Conservation (phyloP, 2,113 vertebrate species). For the Columbina picui region DNA sequence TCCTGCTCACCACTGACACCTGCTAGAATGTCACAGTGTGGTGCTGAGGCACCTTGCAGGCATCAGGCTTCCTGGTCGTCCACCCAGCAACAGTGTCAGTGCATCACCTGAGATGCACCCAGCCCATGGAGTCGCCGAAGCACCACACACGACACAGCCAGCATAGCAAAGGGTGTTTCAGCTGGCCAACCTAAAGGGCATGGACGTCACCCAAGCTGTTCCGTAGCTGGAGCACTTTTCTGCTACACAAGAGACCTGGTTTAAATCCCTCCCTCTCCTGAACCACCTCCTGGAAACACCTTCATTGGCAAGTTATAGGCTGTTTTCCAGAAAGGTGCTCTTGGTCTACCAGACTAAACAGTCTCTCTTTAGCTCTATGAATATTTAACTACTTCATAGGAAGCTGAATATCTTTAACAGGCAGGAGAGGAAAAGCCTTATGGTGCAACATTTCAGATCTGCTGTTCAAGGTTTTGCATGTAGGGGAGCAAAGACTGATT, state of each 20-base stretch:
- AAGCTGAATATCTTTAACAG: neutral
- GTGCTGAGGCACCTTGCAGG: neutral
- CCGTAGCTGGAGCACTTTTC: neutral
- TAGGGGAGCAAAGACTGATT: neutral
- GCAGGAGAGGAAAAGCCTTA: neutral
- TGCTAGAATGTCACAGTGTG: rapidly evolving
- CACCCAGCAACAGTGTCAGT: neutral
- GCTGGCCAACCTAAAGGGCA: neutral
- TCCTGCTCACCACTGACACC: neutral
- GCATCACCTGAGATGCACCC: rapidly evolving
- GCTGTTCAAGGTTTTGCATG: neutral
- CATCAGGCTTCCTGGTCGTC: neutral
- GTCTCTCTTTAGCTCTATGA: neutral
- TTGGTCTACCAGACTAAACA: neutral
- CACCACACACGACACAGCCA: rapidly evolving
- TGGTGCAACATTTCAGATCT: neutral
- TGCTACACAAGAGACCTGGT: neutral
- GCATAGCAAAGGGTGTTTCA: neutral
- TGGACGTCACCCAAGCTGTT: rapidly evolving
- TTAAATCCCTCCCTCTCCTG: neutral
- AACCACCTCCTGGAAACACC: neutral
- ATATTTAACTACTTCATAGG: neutral
- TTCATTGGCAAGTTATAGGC: neutral
- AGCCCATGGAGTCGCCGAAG: neutral
- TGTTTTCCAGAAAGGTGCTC: neutral